Base-by-base conservation (phyloP, 2,888 invertebrate genomes). In the Conops quadrifasciatus region DNA sequence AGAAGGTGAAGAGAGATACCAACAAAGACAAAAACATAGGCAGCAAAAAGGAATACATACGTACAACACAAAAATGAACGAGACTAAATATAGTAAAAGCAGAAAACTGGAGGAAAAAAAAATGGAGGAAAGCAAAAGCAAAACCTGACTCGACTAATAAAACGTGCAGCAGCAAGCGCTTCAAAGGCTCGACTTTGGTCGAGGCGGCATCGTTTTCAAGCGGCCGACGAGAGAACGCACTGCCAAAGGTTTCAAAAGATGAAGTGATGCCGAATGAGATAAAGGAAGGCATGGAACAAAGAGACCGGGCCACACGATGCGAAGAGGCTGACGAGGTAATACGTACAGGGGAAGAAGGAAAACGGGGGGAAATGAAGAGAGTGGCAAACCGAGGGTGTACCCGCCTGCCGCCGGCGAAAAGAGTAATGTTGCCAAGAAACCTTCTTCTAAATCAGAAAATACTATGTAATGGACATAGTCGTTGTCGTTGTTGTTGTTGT, bases 1-100 rank as follows among this genome's bases (percentile, higher is more conserved):
- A 36, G 36, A 51, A 62, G 49, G 60, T 62, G 51, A 43, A 68
- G n/a, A 51, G 51, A 56, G 62, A 62, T 62, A 68, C 62, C 30
- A 68, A 68, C 68, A 68, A 68, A 62, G 30, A 36, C 36, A 49
- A 60, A 1, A 53, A 53, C 15, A 30, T 56, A 43, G 45, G 43
- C 19, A 36, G 30, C 15, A 66, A 43, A 43, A n/a, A 45, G 9
- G 2, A 24, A 16, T 16, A 49, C 5, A 26, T 28, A 30, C 51
- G 51, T n/a, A 64, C 15, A 21, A 30, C 49, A 49, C 1, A 47
- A 47, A 45, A 19, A 45, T 2, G 30, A 3, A n/a, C 11, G 7
- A 66, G 43, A 19, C 16, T n/a, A 67, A 28, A 56, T 56, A 67
- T 56, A 43, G 26, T 15, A 56, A 36, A 13, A 63, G n/a, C 24